Percentiles rank a stretch among this genome's conserved stretches.
Conservation (phyloP, 2,113 vertebrate species). For the Mormoops blainvillei region DNA sequence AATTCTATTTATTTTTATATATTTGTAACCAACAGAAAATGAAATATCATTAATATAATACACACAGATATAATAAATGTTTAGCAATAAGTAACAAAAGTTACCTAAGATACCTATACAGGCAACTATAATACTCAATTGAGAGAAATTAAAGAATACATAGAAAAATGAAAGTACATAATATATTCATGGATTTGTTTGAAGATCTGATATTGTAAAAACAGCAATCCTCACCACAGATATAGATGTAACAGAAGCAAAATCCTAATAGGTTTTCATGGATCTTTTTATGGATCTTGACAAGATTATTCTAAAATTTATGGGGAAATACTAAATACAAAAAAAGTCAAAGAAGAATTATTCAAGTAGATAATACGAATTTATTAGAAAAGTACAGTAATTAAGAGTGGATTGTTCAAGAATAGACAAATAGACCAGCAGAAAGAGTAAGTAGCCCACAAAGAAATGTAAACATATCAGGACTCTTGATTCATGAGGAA, state of each 20-base stretch:
- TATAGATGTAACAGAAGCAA: neutral
- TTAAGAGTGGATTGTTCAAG: neutral
- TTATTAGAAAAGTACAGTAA: neutral
- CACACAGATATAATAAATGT: neutral
- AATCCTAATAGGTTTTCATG: neutral
- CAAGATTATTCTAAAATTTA: neutral
- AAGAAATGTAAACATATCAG: neutral
- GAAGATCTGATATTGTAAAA: neutral
- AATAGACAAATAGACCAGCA: neutral
- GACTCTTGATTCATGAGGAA: neutral
- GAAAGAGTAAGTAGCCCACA: neutral
- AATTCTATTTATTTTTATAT: neutral
- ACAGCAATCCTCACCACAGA: neutral
- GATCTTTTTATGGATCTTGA: neutral
- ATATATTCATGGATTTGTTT: neutral
- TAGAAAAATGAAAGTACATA: neutral
- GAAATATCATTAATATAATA: neutral
- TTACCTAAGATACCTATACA: neutral
- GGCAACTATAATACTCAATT: neutral
- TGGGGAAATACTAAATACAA: no score
- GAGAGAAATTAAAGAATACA: neutral
- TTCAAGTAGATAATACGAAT: neutral
- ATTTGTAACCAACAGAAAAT: neutral
- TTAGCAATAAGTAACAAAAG: neutral
- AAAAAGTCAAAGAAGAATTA: neutral